Conservation (phyloP, 1,140 invertebrate genomes). For the Ostrea denselamellosa region DNA sequence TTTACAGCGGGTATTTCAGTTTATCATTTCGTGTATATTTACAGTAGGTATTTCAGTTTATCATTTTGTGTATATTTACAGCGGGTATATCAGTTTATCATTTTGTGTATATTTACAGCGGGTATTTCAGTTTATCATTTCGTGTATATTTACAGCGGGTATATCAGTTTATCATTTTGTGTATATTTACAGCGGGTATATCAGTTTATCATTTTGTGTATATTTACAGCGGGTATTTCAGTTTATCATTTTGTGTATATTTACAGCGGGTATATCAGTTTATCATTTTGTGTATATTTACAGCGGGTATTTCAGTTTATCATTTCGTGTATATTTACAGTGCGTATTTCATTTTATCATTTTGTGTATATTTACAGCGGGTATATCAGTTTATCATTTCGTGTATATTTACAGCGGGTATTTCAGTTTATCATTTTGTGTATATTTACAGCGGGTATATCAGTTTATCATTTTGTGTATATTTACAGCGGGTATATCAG, state of each 20-base stretch:
- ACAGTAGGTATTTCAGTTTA: constrained; percentile 85
- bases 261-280: constrained; percentile 85
- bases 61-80: constrained; percentile 61
- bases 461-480: constrained; percentile 77
- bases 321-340: constrained; percentile 73
- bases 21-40: constrained; percentile 39
- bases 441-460: constrained; percentile 83
- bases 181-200: constrained; percentile 83
- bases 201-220: constrained; percentile 77
- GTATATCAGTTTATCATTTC: constrained; percentile 83
- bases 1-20: constrained; percentile 84
- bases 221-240: constrained; percentile 83
- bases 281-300: constrained; percentile 40
- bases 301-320: constrained; percentile 86
- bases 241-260: constrained; percentile 72
- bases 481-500: constrained; percentile 84
- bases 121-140: constrained; percentile 84
- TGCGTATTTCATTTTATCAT: constrained; percentile 85
- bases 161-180: constrained; percentile 81
- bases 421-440: constrained; percentile 81
- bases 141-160: constrained; percentile 81
- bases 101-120: constrained; percentile 77
- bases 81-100: constrained; percentile 87
- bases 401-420: constrained; percentile 81
- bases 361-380: constrained; percentile 79